phyloP scores from a whole-genome alignment of 2,888 invertebrate species.

The Augiades crinisus region DNA sequence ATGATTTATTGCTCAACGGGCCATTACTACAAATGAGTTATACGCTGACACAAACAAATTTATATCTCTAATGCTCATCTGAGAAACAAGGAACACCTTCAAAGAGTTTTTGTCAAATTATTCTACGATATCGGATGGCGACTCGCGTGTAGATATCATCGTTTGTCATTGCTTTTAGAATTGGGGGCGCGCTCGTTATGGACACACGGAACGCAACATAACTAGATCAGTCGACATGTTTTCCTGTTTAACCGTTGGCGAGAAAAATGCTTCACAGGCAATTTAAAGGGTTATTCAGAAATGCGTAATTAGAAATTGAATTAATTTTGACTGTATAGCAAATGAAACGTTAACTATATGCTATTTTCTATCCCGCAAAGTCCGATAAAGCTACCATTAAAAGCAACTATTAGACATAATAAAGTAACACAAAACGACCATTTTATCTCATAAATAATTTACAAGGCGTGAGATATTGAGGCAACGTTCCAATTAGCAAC shows the following conservation, averaged over 20 bases:
- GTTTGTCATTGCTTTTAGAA: slow-evolving; percentile 50
- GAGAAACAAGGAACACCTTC: slow-evolving; percentile 38
- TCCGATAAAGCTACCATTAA: too few species aligned
- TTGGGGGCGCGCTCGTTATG: slow-evolving; percentile 42
- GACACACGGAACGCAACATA: neutral
- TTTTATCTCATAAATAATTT: neutral
- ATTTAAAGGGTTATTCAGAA: too few species aligned
- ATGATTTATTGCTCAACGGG: slow-evolving; percentile 24
- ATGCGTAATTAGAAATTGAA: too few species aligned
- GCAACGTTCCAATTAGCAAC: slow-evolving; percentile 9
- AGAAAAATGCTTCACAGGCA: too few species aligned
- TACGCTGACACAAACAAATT: slow-evolving; percentile 25
- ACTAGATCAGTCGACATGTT: slow-evolving; percentile 4
- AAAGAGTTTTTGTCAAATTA: slow-evolving; percentile 52
- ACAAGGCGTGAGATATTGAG: slow-evolving; percentile 1
- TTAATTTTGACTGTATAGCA: too few species aligned
- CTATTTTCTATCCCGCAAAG: too few species aligned
- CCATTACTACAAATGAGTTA: slow-evolving; percentile 25
- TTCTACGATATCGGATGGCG: slow-evolving; percentile 45
- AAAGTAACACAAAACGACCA: neutral
- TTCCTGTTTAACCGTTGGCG: neutral
- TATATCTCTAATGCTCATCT: slow-evolving; percentile 38
- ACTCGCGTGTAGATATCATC: slow-evolving; percentile 46
- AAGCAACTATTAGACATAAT: too few species aligned
- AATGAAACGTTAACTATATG: too few species aligned